Evolutionary conservation across 2,888 invertebrate genomes (phyloP).

Genomic region (Alsophila aescularia): DNA sequence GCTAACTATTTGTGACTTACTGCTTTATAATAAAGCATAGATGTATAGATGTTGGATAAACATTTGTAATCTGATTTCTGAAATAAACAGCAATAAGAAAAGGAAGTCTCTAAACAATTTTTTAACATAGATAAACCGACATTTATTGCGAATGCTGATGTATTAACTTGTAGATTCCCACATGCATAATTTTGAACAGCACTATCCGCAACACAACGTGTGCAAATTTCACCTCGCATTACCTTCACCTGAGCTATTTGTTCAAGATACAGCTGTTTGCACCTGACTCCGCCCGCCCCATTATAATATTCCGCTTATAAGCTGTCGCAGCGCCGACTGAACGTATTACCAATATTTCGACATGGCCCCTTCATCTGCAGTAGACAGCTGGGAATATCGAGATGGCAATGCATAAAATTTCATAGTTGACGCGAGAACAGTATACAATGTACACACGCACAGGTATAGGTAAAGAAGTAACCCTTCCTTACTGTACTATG

Average conservation of each 20-base stretch:
- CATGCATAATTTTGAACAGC: neutral
- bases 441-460: too few relatives aligned
- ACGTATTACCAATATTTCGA: conserved; percentile 45
- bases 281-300: conserved; percentile 21
- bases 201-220: neutral
- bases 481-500: too few relatives aligned
- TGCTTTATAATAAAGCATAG: too few relatives aligned
- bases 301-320: conserved; percentile 46
- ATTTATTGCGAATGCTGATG: too few relatives aligned
- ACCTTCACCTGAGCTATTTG: conserved; percentile 12
- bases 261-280: conserved; percentile 13
- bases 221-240: neutral
- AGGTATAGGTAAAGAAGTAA: too few relatives aligned
- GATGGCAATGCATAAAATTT: conserved; percentile 60
- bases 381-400: conserved; percentile 49
- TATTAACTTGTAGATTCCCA: too few relatives aligned
- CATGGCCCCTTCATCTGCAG: conserved; percentile 42
- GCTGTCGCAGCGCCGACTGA: conserved; percentile 43
- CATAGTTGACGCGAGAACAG: conserved; percentile 40
- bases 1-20: too few relatives aligned
- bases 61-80: too few relatives aligned
- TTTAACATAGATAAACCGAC: too few relatives aligned
- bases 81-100: too few relatives aligned
- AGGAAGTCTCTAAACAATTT: too few relatives aligned
- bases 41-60: too few relatives aligned